Conservation (phyloP, 2,113 vertebrate species). For the Triplophysa rosa region DNA sequence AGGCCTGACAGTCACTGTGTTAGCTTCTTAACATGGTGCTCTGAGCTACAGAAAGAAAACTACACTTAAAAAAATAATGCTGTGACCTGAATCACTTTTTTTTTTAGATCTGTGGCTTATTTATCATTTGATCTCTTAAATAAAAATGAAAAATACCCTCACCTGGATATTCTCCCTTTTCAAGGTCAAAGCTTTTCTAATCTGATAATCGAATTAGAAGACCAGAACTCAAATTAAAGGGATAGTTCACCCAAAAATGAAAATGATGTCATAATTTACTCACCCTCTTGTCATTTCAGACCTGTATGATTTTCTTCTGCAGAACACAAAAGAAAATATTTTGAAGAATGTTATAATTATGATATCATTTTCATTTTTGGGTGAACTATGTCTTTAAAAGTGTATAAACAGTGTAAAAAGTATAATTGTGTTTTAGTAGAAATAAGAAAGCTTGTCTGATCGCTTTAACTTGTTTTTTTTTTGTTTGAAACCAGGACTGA, state of each 20-base stretch:
- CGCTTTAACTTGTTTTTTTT: background rate
- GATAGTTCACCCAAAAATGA: no score
- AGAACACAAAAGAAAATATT: no score
- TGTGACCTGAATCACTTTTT: conserved; percentile 42
- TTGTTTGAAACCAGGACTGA: background rate
- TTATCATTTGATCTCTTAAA: conserved; percentile 38
- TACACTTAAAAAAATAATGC: conserved; percentile 18
- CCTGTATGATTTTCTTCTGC: no score
- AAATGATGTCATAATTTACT: no score
- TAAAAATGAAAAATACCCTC: conserved; percentile 28
- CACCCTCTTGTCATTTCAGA: no score
- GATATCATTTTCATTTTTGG: no score
- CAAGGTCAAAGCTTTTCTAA: conserved; percentile 6
- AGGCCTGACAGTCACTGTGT: background rate
- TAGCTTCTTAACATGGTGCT: conserved; percentile 16
- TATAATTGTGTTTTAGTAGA: no score
- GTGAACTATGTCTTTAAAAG: no score
- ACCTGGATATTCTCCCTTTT: conserved; percentile 24
- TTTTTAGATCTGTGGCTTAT: conserved; percentile 38
- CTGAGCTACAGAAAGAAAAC: conserved; percentile 18
- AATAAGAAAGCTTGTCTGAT: background rate
- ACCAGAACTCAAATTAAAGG: no score
- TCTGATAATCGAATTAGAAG: background rate
- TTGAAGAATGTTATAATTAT: no score
- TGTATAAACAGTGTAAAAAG: no score